phyloP scores from a whole-genome alignment of 2,113 vertebrate species.

The Sprattus sprattus region DNA sequence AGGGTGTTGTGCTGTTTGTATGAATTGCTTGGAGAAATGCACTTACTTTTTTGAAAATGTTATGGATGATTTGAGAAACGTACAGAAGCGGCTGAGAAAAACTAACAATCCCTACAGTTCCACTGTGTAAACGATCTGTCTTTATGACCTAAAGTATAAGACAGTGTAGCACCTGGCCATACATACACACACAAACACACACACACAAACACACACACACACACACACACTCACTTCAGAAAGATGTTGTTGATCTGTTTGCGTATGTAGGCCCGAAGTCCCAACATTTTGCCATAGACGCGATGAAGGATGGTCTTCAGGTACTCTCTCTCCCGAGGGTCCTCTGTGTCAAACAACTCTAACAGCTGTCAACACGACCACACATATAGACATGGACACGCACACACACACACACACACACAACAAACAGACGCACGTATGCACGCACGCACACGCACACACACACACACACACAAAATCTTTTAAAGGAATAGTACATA shows the following conservation, averaged over 20 bases:
- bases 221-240: neutral
- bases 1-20: too few relatives aligned
- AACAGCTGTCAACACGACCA: neutral
- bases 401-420: neutral
- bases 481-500: neutral
- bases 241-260: constrained; percentile 4
- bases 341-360: neutral
- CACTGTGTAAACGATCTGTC: too few relatives aligned
- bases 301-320: neutral
- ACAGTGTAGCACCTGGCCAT: neutral
- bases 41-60: too few relatives aligned
- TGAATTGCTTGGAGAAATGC: too few relatives aligned
- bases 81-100: too few relatives aligned
- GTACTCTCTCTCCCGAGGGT: neutral
- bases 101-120: too few relatives aligned
- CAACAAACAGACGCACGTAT: neutral
- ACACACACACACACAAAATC: neutral
- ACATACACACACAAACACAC: neutral
- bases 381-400: neutral
- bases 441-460: neutral
- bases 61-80: too few relatives aligned
- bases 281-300: neutral
- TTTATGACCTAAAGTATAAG: neutral
- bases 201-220: too few relatives aligned
- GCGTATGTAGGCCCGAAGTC: neutral